phyloP scores from a whole-genome alignment of 2,797 vertebrate genomes.

The Eremophila alpestris region DNA sequence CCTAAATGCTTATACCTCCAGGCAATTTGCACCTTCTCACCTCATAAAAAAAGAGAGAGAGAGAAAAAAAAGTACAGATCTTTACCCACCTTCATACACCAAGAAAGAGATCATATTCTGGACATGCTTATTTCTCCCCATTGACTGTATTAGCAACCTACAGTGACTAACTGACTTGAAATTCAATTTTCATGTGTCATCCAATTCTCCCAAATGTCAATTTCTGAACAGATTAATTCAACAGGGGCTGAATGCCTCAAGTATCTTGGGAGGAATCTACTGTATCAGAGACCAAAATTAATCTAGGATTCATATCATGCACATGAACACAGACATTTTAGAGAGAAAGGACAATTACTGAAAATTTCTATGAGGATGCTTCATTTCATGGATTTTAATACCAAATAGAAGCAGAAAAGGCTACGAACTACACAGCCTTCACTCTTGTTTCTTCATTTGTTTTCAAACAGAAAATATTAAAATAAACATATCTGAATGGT shows the following conservation, averaged over 20 bases:
- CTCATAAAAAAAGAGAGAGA: neutral
- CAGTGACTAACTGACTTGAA: slow-evolving; percentile 8
- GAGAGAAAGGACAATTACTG: neutral
- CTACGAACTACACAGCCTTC: neutral
- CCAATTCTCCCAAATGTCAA: slow-evolving; percentile 12
- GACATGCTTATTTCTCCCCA: neutral
- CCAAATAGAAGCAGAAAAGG: neutral
- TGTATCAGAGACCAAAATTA: slow-evolving; percentile 2
- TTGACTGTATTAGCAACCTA: neutral
- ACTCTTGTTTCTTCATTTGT: neutral
- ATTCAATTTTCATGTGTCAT: slow-evolving; percentile 3
- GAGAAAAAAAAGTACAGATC: neutral
- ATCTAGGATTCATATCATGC: neutral
- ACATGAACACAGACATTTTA: neutral
- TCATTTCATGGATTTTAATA: neutral
- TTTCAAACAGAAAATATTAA: neutral
- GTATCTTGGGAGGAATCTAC: slow-evolving; percentile 16
- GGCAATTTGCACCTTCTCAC: neutral
- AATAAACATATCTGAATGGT: neutral
- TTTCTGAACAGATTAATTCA: slow-evolving; percentile 29
- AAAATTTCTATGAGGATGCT: neutral
- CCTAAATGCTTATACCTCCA: neutral
- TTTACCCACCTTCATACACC: neutral
- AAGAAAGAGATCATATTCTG: neutral
- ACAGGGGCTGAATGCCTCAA: neutral